Evolutionary conservation across 2,797 vertebrate species (phyloP), one percentile per base, ranked within the genome.

Genomic region (Limnodromus scolopaceus): DNA sequence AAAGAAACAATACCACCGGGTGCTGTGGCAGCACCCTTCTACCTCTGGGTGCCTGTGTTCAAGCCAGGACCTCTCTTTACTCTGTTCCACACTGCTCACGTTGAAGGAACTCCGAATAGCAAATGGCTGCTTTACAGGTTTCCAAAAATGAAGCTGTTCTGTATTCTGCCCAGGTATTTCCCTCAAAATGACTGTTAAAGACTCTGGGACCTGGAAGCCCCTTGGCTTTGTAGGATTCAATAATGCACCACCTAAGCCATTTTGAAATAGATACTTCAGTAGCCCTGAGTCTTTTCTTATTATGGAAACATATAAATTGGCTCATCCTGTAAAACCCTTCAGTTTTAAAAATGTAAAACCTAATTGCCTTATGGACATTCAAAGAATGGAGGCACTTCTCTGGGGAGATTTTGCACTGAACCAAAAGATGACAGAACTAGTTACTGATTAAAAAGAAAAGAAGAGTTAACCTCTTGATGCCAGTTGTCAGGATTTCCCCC

Each of bases 291-390:
- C 96, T 94, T 97, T 97, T 96, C 93, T 97, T 94, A 79, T 96
- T 95, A 97, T 60, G 89, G 93, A 97, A 97, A 96, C 36, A 46
- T 89, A 96, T 94, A 95, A 93, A 94, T 93, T 94, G 97, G 96
- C 96, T 75, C 81, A 64, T 97, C 93, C 95, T 91, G 16, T 34
- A 96, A 95, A 97, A 98, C 95, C 92, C 97, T 95, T 97, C 97
- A 95, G 94, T 97, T 97, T 94, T 87, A 92, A 71, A 85, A 94
- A 94, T 54, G 94, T 89, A 97, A 97, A 97, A 97, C 96, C 97
- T 98, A 97, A 97, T 98, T 98, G 98, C 96, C 97, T 97, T 97
- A 93, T 95, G 97, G 98, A 97, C 95, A 96, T 80, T 58, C 87
- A 95, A 94, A 97, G 97, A 97, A 97, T 87, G 79, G 96, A 97